These are phyloP conservation scores for Agonopterix subpropinquella DNA, from an alignment of 2,888 invertebrate species.

Conservation along the genomic window DNA sequence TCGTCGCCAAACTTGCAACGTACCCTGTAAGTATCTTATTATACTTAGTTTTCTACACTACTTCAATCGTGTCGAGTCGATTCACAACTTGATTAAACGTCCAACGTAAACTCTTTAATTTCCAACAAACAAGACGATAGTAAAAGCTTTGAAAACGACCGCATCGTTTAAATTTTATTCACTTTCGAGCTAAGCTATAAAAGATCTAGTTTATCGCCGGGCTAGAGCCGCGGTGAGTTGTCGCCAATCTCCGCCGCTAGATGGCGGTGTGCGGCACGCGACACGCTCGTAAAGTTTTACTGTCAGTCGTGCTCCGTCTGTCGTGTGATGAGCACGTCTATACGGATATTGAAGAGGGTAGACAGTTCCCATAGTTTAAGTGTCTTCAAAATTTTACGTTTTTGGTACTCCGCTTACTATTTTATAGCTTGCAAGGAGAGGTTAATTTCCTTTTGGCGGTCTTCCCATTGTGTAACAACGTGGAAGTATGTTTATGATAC, in stretches of 20 bases:
- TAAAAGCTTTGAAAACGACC: constrained; percentile 45
- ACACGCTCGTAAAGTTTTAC: constrained; percentile 59
- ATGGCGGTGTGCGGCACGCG: constrained; percentile 48
- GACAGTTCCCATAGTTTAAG: no score
- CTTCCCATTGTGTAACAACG: no score
- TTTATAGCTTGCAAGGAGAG: no score
- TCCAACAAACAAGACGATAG: constrained; percentile 1
- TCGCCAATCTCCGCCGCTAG: constrained; percentile 58
- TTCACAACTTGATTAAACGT: no score
- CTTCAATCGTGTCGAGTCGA: no score
- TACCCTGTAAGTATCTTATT: no score
- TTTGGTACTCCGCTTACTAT: no score
- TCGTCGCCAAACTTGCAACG: no score
- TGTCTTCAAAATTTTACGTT: no score
- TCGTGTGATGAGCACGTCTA: constrained; percentile 21
- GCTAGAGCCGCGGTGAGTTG: constrained; percentile 14
- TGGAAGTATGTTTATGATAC: no score
- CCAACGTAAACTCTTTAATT: background rate
- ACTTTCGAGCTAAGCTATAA: constrained; percentile 49
- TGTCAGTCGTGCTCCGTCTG: constrained; percentile 31
- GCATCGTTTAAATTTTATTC: constrained; percentile 58
- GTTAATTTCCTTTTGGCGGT: no score
- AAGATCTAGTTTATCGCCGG: constrained; percentile 38
- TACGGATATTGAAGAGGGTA: background rate
- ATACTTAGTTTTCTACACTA: no score